Conservation (phyloP, 2,797 vertebrate genomes). For the Microchirus variegatus region DNA sequence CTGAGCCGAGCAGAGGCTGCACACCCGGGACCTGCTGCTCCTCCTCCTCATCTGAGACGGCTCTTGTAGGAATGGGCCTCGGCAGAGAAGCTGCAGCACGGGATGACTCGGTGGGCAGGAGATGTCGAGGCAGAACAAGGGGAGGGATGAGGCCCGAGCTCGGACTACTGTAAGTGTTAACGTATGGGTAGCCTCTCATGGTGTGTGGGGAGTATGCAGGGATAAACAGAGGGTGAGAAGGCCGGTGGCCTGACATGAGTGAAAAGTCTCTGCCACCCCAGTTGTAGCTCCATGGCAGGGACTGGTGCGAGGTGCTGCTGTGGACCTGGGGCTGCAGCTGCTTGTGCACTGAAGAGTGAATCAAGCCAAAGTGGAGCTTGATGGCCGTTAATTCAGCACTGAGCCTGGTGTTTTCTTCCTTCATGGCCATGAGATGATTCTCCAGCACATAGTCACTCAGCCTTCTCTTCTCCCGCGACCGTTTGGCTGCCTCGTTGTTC, state of each 20-base stretch:
- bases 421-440: conserved; percentile 80
- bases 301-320: conserved; percentile 27
- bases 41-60: conserved; percentile 69
- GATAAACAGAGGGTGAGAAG: conserved; percentile 61
- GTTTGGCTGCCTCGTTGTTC: conserved; percentile 94
- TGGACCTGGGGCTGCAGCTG: conserved; percentile 50
- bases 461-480: conserved; percentile 90
- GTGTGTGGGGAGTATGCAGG: conserved; percentile 66
- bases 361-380: conserved; percentile 82
- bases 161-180: conserved; percentile 45
- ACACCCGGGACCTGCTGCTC: conserved; percentile 76
- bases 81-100: conserved; percentile 32
- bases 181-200: conserved; percentile 65
- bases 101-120: conserved; percentile 44
- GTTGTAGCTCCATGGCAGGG: conserved; percentile 54
- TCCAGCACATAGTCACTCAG: conserved; percentile 87
- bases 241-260: conserved; percentile 34
- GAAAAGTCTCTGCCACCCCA: conserved; percentile 49
- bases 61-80: conserved; percentile 45
- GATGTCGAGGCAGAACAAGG: conserved; percentile 53
- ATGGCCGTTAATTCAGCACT: conserved; percentile 84
- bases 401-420: conserved; percentile 86
- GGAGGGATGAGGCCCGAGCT: conserved; percentile 58
- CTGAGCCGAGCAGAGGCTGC: conserved; percentile 36
- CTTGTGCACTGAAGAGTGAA: conserved; percentile 39